phyloP scores from a whole-genome alignment of 2,797 vertebrate species.

The Malacoraja senta region DNA sequence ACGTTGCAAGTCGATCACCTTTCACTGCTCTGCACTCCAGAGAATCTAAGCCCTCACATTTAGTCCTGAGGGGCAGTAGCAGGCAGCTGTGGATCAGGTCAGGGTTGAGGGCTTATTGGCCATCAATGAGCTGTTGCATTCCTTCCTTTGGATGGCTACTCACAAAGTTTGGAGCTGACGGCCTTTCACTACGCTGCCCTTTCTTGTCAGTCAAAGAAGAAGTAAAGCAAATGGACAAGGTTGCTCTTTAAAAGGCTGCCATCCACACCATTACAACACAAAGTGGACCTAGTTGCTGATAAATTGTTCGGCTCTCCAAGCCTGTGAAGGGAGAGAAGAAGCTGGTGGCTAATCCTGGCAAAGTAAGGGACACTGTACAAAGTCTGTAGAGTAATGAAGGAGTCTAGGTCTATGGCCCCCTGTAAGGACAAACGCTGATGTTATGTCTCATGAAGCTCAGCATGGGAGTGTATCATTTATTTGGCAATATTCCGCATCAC shows the following conservation, averaged over 20 bases:
- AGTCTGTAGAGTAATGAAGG: too few species aligned
- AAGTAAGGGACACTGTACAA: neutral
- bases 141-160: neutral
- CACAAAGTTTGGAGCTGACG: neutral
- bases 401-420: neutral
- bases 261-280: neutral
- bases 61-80: neutral
- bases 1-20: too few species aligned
- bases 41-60: neutral
- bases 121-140: neutral
- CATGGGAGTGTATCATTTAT: neutral
- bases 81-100: neutral
- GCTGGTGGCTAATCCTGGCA: neutral
- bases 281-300: neutral
- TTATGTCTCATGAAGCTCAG: neutral
- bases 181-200: too few species aligned
- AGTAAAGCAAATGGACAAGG: neutral
- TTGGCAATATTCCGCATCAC: neutral
- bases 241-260: neutral
- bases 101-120: neutral
- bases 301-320: neutral
- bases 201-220: neutral
- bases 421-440: neutral
- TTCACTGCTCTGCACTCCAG: too few species aligned
- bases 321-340: neutral